Conservation (phyloP, 2,113 vertebrate genomes). For the Oenanthe oenanthe region DNA sequence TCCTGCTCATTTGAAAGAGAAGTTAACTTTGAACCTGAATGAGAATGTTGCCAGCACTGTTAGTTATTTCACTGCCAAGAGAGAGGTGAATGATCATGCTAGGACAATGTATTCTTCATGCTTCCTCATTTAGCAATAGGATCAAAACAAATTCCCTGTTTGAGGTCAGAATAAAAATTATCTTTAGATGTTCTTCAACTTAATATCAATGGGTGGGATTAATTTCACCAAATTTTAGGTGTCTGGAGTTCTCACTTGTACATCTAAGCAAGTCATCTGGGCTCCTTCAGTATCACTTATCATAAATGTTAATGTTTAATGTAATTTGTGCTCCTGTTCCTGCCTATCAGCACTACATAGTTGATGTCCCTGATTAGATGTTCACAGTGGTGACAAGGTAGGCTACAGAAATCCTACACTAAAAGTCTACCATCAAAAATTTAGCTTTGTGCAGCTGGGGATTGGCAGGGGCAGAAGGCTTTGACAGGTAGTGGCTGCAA, state of each 20-base stretch:
- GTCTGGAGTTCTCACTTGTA: neutral
- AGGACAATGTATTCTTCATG: neutral
- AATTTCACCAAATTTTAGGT: neutral
- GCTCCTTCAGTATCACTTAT: neutral
- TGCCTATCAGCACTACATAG: neutral
- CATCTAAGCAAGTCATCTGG: neutral
- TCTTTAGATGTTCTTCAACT: neutral
- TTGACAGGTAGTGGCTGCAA: neutral
- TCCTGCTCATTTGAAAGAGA: conserved; percentile 39
- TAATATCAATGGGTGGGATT: neutral
- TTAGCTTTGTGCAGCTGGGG: neutral
- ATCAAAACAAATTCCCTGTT: conserved; percentile 13
- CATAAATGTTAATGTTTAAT: neutral
- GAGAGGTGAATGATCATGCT: conserved; percentile 14
- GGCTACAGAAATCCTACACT: neutral
- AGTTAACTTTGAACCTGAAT: conserved; percentile 34
- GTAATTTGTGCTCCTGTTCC: neutral
- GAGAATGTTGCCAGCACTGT: neutral
- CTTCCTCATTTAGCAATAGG: conserved; percentile 24
- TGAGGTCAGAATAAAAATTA: neutral
- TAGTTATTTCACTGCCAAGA: conserved; percentile 25
- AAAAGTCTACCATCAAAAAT: neutral
- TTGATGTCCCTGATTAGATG: neutral
- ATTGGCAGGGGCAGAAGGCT: neutral
- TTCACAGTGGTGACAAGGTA: neutral